phyloP scores from a whole-genome alignment of 2,113 vertebrate species.

The Piaya cayana region DNA sequence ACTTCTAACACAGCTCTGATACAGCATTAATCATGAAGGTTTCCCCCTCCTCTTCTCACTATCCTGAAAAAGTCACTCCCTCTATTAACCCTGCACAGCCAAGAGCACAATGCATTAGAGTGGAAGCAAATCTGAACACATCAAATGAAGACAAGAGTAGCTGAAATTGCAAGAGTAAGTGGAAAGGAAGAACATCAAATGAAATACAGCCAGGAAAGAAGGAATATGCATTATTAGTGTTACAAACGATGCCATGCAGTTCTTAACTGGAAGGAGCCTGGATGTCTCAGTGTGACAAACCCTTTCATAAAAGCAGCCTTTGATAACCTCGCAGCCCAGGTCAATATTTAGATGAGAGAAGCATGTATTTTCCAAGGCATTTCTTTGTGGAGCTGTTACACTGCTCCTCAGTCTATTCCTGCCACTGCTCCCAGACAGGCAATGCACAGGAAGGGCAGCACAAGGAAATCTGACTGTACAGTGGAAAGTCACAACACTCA shows the following conservation, averaged over 20 bases:
- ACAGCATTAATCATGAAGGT: fast-evolving
- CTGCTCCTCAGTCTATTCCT: fast-evolving
- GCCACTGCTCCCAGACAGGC: background rate
- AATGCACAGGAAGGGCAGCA: background rate
- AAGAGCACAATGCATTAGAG: fast-evolving
- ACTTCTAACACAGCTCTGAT: background rate
- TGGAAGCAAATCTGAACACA: background rate
- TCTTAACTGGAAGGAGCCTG: background rate
- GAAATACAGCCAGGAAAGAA: background rate
- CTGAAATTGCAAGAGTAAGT: background rate
- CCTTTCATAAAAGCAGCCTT: background rate
- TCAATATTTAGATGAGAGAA: background rate
- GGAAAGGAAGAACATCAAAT: background rate
- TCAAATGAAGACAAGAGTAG: background rate
- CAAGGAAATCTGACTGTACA: background rate
- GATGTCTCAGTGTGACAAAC: background rate
- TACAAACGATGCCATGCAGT: background rate
- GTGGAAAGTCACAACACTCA: background rate
- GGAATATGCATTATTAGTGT: background rate
- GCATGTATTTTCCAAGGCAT: background rate
- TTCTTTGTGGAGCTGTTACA: background rate
- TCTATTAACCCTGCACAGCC: background rate
- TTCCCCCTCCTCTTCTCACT: background rate
- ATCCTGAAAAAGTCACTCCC: too few relatives aligned
- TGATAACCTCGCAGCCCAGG: background rate